phyloP scores from a whole-genome alignment of 2,113 vertebrate genomes.

The Chaetodon auriga region DNA sequence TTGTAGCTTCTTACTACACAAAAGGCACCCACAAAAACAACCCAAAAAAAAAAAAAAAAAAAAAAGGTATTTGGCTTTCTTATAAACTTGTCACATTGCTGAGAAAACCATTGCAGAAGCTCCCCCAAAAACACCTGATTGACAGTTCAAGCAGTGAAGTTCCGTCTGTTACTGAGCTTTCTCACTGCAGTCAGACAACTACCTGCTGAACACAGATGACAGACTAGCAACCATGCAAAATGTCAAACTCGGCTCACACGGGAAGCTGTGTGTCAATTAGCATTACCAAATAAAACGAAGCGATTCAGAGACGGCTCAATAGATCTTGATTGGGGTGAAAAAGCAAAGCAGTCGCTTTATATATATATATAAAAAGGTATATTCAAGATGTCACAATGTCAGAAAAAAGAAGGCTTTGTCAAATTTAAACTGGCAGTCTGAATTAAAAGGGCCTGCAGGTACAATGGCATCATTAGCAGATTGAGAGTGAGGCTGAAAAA shows the following conservation, averaged over 20 bases:
- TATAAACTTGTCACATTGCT: not conserved
- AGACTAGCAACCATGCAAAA: slow-evolving; percentile 1
- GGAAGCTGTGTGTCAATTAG: slow-evolving; percentile 23
- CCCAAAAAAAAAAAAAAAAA: slow-evolving; percentile 2
- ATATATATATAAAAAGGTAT: no score
- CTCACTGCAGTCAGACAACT: slow-evolving; percentile 16
- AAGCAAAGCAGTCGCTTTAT: not conserved
- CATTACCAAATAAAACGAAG: not conserved
- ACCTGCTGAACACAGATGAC: slow-evolving; percentile 46
- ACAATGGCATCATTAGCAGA: slow-evolving; percentile 22
- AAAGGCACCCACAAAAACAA: not conserved
- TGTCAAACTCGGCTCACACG: slow-evolving; percentile 14
- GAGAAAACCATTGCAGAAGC: not conserved
- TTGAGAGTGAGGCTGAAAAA: slow-evolving; percentile 13
- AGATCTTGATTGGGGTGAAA: slow-evolving; percentile 10
- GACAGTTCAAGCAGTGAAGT: slow-evolving; percentile 29
- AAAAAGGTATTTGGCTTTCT: not conserved
- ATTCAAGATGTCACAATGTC: slow-evolving; percentile 5
- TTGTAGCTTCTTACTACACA: not conserved
- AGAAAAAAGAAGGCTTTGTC: slow-evolving; percentile 13
- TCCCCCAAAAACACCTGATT: slow-evolving; percentile 28
- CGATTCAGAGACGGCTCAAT: slow-evolving; percentile 10
- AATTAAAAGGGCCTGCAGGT: slow-evolving; percentile 27
- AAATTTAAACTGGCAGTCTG: slow-evolving; percentile 22
- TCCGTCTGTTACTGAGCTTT: slow-evolving; percentile 8